A percentile compares a stretch with the other conserved stretches of the same genome.
phyloP scores from a whole-genome alignment of 2,797 vertebrate genomes.

The Tokudaia muenninki region DNA sequence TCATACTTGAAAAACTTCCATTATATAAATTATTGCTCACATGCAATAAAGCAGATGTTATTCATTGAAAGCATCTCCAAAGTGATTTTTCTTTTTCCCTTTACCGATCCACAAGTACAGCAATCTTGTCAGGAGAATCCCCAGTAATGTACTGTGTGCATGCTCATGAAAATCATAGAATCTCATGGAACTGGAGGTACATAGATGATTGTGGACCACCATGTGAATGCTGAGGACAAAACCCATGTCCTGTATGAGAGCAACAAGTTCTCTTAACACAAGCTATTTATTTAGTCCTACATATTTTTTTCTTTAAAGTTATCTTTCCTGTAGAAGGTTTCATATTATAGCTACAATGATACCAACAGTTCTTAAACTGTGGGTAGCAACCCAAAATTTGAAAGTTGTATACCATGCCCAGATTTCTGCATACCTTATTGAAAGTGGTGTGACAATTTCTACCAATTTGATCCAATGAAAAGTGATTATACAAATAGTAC shows the following conservation, averaged over 20 bases:
- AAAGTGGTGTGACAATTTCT: too few species aligned
- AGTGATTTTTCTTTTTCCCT: not conserved
- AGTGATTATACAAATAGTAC: too few species aligned
- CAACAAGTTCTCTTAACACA: not conserved
- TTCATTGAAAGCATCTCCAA: not conserved
- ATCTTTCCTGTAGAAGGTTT: constrained; percentile 40
- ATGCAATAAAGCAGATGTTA: not conserved
- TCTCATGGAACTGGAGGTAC: not conserved
- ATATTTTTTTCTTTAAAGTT: constrained; percentile 37
- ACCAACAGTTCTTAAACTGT: not conserved
- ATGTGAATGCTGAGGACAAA: not conserved
- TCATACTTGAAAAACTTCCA: not conserved
- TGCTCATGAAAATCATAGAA: not conserved
- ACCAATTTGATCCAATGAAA: too few species aligned
- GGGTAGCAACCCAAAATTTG: not conserved
- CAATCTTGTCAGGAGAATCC: not conserved
- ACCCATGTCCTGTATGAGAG: not conserved
- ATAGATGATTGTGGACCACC: not conserved
- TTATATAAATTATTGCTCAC: not conserved
- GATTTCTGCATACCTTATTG: too few species aligned
- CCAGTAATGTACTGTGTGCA: not conserved
- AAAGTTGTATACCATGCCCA: not conserved
- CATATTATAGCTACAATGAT: not conserved
- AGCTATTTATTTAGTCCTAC: not conserved
- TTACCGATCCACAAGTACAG: not conserved